A percentile compares a stretch with the other conserved stretches of the same genome.
Conservation (phyloP, 2,797 vertebrate genomes). For the Lates japonicus region DNA sequence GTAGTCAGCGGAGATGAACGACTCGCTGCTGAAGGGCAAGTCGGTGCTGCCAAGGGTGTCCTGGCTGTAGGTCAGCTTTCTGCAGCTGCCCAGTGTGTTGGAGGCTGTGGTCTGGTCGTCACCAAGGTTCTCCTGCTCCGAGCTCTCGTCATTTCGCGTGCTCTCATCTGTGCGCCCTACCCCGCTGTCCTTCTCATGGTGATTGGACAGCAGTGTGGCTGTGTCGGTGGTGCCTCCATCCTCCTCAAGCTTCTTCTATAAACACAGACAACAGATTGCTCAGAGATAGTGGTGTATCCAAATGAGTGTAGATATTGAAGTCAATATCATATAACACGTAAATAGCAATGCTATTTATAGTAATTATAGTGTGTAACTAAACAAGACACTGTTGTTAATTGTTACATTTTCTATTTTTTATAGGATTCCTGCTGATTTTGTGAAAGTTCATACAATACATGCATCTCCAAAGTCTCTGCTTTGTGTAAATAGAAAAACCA, state of each 20-base stretch:
- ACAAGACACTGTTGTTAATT: background rate
- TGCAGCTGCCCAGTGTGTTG: constrained; percentile 91
- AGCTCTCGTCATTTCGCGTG: constrained; percentile 97
- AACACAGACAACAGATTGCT: background rate
- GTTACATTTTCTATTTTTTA: background rate
- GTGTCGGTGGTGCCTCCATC: constrained; percentile 97
- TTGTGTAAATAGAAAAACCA: background rate
- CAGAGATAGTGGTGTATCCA: background rate
- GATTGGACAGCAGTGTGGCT: constrained; percentile 94
- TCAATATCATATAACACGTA: background rate
- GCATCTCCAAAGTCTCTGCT: background rate
- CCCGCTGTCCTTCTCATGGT: constrained; percentile 98
- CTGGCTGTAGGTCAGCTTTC: constrained; percentile 93
- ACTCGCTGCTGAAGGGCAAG: constrained; percentile 93
- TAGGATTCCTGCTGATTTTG: background rate
- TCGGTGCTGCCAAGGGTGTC: constrained; percentile 95
- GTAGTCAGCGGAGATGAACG: constrained; percentile 93
- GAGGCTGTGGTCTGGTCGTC: constrained; percentile 92
- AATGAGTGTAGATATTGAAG: background rate
- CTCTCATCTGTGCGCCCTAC: constrained; percentile 98
- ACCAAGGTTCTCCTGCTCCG: constrained; percentile 94
- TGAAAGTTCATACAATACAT: background rate
- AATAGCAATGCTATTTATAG: background rate
- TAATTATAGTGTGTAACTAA: background rate
- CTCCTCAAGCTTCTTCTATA: constrained; percentile 93